Percentiles rank a stretch among this genome's conserved stretches.
Evolutionary conservation across 2,797 vertebrate species (phyloP).

Genomic region (Ctenopoma kingsleyae): DNA sequence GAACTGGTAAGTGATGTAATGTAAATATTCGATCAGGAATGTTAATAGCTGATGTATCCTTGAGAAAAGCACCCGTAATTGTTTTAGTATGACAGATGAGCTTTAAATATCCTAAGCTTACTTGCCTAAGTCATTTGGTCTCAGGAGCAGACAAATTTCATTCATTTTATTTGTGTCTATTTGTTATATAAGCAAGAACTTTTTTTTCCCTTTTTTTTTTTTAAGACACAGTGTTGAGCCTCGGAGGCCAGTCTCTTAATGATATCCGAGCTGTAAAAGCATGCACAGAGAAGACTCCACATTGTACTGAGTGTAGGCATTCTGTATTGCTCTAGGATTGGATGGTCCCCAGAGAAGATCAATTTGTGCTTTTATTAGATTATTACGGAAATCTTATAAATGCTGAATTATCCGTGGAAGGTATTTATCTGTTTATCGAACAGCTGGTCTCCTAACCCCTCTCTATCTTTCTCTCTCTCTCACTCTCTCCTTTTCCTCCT

Average conservation of each 20-base stretch:
- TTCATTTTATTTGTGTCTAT: constrained; percentile 46
- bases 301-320: constrained; percentile 35
- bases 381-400: constrained; percentile 71
- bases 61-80: constrained; percentile 76
- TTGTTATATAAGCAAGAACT: constrained; percentile 23
- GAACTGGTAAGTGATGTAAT: constrained; percentile 70
- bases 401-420: constrained; percentile 55
- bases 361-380: constrained; percentile 75
- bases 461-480: constrained; percentile 12
- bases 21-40: constrained; percentile 72
- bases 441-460: constrained; percentile 43
- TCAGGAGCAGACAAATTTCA: constrained; percentile 31
- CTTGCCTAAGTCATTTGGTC: constrained; percentile 40
- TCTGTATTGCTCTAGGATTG: constrained; percentile 32
- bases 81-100: constrained; percentile 55
- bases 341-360: constrained; percentile 52
- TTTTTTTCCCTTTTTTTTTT: neutral
- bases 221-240: constrained; percentile 12
- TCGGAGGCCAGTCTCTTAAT: constrained; percentile 29
- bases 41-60: constrained; percentile 79
- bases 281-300: constrained; percentile 15
- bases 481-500: constrained; percentile 20
- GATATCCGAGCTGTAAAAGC: constrained; percentile 29
- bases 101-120: constrained; percentile 48
- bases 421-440: constrained; percentile 75